phyloP scores from a whole-genome alignment of 2,113 vertebrate genomes.

The Callopanchax toddi region DNA sequence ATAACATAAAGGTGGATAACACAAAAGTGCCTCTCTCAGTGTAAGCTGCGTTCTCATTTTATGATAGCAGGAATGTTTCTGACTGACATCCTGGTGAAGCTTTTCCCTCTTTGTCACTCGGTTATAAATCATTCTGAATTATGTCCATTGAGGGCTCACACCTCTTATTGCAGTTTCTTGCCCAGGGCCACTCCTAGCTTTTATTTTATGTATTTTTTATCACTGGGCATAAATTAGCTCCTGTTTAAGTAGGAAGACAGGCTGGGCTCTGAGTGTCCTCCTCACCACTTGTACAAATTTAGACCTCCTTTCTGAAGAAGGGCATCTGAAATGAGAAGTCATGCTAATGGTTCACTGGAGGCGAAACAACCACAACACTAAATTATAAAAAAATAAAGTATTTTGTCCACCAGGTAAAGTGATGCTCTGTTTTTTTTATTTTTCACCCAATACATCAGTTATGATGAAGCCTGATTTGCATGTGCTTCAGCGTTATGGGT shows the following conservation, averaged over 20 bases:
- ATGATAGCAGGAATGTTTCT: slow-evolving; percentile 24
- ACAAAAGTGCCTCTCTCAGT: no score
- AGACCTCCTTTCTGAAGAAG: slow-evolving; percentile 63
- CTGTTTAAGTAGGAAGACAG: slow-evolving; percentile 44
- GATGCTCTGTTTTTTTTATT: neutral
- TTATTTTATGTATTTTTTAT: slow-evolving; percentile 74
- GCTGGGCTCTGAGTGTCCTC: slow-evolving; percentile 50
- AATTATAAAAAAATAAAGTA: slow-evolving; percentile 34
- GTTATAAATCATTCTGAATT: slow-evolving; percentile 61
- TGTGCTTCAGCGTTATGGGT: slow-evolving; percentile 23
- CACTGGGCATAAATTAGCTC: slow-evolving; percentile 64
- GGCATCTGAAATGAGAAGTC: slow-evolving; percentile 49
- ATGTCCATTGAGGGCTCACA: slow-evolving; percentile 32
- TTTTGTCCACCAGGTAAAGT: slow-evolving; percentile 44
- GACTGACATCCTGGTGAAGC: slow-evolving; percentile 42
- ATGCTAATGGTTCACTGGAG: slow-evolving; percentile 60
- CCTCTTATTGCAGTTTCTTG: slow-evolving; percentile 57
- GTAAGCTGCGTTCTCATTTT: neutral
- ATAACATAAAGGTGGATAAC: neutral
- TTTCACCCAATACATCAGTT: slow-evolving; percentile 47
- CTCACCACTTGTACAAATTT: slow-evolving; percentile 51
- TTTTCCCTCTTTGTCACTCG: slow-evolving; percentile 18
- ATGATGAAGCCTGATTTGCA: slow-evolving; percentile 54
- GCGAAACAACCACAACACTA: slow-evolving; percentile 33
- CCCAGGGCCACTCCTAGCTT: slow-evolving; percentile 52